Percentiles rank a stretch among this genome's conserved stretches.
These are phyloP conservation scores for Bergia sp. DNA, from an alignment of 92 coral and sea anemone species.

Conservation along the genomic window DNA sequence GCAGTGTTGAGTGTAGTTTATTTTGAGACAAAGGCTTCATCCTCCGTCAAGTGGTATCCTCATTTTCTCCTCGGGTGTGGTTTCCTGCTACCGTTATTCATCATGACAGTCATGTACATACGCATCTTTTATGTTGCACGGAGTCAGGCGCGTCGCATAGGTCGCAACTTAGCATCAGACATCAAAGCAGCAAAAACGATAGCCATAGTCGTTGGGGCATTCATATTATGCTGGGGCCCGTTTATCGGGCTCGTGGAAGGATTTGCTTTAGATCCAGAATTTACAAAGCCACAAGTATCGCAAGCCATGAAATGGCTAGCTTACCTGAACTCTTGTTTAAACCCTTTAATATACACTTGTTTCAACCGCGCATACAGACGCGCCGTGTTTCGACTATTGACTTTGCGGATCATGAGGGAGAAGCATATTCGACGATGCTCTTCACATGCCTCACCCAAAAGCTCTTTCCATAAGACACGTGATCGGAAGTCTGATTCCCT, in stretches of 20 bases:
- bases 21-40: not conserved
- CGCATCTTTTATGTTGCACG: slow-evolving; percentile 89
- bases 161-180: slow-evolving; percentile 86
- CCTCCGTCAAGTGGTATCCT: slow-evolving; percentile 17
- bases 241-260: slow-evolving; percentile 63
- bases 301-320: slow-evolving; percentile 49
- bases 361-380: slow-evolving; percentile 56
- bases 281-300: not conserved
- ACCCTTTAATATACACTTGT: slow-evolving; percentile 59
- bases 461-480: slow-evolving; percentile 30
- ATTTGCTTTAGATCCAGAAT: slow-evolving; percentile 41
- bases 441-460: not conserved
- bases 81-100: slow-evolving; percentile 73
- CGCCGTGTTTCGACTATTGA: slow-evolving; percentile 49
- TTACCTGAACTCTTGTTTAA: slow-evolving; percentile 57
- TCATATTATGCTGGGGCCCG: slow-evolving; percentile 89
- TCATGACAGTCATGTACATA: slow-evolving; percentile 82
- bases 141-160: slow-evolving; percentile 87
- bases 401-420: slow-evolving; percentile 7
- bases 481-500: slow-evolving; percentile 4
- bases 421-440: slow-evolving; percentile 23
- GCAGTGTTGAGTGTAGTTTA: slow-evolving; percentile 22
- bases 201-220: slow-evolving; percentile 93
- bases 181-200: slow-evolving; percentile 96
- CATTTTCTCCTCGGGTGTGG: slow-evolving; percentile 61